Base-by-base conservation (phyloP, 2,888 invertebrate species). In the Pollenia angustigena region DNA sequence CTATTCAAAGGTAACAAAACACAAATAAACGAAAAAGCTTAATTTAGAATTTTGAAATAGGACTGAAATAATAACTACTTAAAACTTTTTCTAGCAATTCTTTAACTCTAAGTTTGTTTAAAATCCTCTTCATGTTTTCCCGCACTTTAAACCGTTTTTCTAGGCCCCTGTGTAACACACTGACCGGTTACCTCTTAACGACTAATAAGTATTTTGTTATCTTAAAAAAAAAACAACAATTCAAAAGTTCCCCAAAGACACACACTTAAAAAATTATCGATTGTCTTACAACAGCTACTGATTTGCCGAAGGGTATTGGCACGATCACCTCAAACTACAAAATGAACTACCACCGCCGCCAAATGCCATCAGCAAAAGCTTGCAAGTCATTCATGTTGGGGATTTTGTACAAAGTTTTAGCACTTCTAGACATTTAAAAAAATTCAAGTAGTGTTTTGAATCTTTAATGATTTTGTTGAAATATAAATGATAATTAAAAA, bases 201-300 rank as follows among this genome's bases (percentile, higher is more conserved):
- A 32, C 23, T 44, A 46, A 44, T 72, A 58, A 46, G 12, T 7
- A 1, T 66, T 16, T 11, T 46, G 44, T 44, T 32, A 9, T 7
- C 18, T 54, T 11, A 18, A 18, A 18, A 18, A 56, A 56, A 18
- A 4, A 18, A 23, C 48, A 48, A n/a, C 23, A 46, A 50, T 56
- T 54, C 42, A 54, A 76, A 12, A 66, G 40, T 54, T 48, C n/a
- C 10, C 10, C 48, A 50, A n/a, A 58, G 1, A 66, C 11, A 52
- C 23, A 64, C 12, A 60, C 40, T 44, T 40, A 6, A 32, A 74
- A 46, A 42, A 42, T 62, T 40, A 48, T n/a, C n/a, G 23, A 46
- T 66, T 66, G n/a, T 23, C 56, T 42, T 32, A 32, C 62, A 52
- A 52, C 32, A 60, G 69, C 79, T 69, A 60, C 79, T 69, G 69